Evolutionary conservation across 2,113 vertebrate genomes (phyloP).

Genomic region (Oxyura jamaicensis): DNA sequence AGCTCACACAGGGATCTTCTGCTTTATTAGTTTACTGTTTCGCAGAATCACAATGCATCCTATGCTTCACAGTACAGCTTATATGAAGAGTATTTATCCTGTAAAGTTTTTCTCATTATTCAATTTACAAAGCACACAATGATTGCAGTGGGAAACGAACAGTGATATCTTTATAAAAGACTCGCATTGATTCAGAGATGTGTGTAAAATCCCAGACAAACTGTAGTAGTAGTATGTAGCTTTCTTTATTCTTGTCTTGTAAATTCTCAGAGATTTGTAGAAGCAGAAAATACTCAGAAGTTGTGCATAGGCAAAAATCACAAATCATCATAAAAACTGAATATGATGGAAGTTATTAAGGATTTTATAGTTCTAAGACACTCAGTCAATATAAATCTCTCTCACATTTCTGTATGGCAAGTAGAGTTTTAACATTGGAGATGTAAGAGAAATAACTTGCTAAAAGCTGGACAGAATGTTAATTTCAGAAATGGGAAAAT

Average conservation of each 20-base stretch:
- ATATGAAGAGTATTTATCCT: not conserved
- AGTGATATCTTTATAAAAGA: not conserved
- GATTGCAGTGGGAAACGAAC: not conserved
- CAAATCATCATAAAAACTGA: not conserved
- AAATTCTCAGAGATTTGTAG: not conserved
- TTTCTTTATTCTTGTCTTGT: not conserved
- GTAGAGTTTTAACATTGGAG: not conserved
- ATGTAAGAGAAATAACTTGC: not conserved
- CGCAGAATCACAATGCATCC: not conserved
- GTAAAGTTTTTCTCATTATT: not conserved
- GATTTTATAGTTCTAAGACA: not conserved
- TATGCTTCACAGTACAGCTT: not conserved
- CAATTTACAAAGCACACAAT: not conserved
- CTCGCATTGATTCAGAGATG: not conserved
- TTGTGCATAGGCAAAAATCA: not conserved
- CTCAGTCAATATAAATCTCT: not conserved
- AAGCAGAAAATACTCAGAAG: not conserved
- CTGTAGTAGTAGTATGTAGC: not conserved
- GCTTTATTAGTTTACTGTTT: not conserved
- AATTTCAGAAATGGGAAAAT: not conserved
- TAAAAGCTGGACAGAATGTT: not conserved
- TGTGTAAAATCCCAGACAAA: not conserved
- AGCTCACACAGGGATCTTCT: not conserved
- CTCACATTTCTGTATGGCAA: not conserved
- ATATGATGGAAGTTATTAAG: not conserved